A percentile compares a stretch with the other conserved stretches of the same genome.
Conservation (phyloP, 2,797 vertebrate species). For the Choloepus didactylus region DNA sequence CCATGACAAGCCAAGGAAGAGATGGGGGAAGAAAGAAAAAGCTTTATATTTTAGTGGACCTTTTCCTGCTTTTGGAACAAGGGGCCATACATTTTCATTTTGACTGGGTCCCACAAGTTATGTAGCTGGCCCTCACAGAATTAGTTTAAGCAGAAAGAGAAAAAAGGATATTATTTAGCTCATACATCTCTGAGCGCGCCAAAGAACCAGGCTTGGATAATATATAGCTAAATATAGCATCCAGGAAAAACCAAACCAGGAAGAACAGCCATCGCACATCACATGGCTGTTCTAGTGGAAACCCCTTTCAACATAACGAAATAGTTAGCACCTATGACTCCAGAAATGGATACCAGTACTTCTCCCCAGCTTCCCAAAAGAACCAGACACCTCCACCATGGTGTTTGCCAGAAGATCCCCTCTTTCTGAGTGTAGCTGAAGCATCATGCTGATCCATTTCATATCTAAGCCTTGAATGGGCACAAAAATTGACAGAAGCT, state of each 20-base stretch:
- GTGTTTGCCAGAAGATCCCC: constrained; percentile 27
- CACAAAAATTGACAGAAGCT: constrained; percentile 47
- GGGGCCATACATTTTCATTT: constrained; percentile 42
- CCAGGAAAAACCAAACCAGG: constrained; percentile 9
- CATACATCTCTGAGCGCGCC: constrained; percentile 21
- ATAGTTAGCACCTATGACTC: constrained; percentile 19
- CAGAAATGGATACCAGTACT: constrained; percentile 14
- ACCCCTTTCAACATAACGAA: background rate
- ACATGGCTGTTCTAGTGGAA: background rate
- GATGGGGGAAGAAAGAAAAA: background rate
- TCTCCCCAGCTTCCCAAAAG: background rate
- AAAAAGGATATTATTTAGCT: constrained; percentile 52
- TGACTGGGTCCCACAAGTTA: constrained; percentile 48
- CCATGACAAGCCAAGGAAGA: background rate
- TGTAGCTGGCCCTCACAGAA: constrained; percentile 19
- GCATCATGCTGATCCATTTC: background rate
- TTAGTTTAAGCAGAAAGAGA: constrained; percentile 54
- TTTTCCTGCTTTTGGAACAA: constrained; percentile 46
- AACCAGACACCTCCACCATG: background rate
- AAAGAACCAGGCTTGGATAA: constrained; percentile 22
- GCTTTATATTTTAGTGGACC: constrained; percentile 46
- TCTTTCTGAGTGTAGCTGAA: background rate
- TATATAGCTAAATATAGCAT: constrained; percentile 50
- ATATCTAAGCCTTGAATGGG: background rate
- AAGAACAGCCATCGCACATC: background rate